Percentiles rank a stretch among this genome's conserved stretches.
Evolutionary conservation across 2,888 invertebrate species (phyloP).

Genomic region (Meta bourneti): DNA sequence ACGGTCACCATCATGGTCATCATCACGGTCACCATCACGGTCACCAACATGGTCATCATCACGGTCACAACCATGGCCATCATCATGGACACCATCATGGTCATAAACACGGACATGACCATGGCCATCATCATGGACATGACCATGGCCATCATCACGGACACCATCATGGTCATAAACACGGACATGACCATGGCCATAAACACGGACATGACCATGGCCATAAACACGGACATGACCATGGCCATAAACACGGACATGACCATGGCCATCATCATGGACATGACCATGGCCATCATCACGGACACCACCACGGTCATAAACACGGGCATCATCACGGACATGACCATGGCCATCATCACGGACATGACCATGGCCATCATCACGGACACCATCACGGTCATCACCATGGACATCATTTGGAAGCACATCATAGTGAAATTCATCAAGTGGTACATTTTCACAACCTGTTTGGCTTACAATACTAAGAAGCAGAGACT

Average conservation of each 20-base stretch:
- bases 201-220: conserved; percentile 41
- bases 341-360: conserved; percentile 8
- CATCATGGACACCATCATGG: conserved; percentile 37
- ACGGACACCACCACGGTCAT: conserved; percentile 18
- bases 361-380: conserved; percentile 21
- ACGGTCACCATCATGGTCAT: conserved; percentile 61
- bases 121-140: conserved; percentile 53
- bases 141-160: conserved; percentile 52
- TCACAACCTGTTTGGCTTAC: conserved; percentile 63
- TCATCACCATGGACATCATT: conserved; percentile 47
- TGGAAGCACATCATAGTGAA: conserved; percentile 44
- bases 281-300: conserved; percentile 5
- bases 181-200: conserved; percentile 60
- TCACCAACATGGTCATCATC: conserved; percentile 62
- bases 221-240: conserved; percentile 5
- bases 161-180: conserved; percentile 46
- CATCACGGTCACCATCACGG: conserved; percentile 71
- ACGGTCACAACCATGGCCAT: conserved; percentile 44
- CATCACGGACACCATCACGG: conserved; percentile 18
- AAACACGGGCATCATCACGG: conserved; percentile 32
- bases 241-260: conserved; percentile 3
- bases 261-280: conserved; percentile 14
- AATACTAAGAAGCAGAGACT: conserved; percentile 13
- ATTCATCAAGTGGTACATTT: conserved; percentile 63
- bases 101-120: conserved; percentile 54